phyloP scores from a whole-genome alignment of 2,888 invertebrate species.

The Heteropelma amictum region DNA sequence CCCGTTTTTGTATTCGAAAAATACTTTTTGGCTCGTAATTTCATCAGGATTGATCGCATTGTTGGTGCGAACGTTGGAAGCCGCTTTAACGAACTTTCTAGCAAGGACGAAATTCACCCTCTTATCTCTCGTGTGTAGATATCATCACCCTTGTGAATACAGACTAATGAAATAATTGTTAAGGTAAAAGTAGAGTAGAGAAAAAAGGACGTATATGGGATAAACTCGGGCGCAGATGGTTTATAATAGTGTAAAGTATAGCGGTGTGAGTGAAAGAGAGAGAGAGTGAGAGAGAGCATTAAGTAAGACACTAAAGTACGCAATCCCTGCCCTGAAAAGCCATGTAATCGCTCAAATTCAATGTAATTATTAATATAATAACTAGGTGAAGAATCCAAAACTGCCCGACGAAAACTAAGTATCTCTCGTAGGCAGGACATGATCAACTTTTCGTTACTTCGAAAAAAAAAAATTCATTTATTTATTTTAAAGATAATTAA shows the following conservation, averaged over 20 bases:
- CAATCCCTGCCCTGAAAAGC: constrained; percentile 56
- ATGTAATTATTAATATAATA: constrained; percentile 65
- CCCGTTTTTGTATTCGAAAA: too few species aligned
- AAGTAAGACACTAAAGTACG: constrained; percentile 55
- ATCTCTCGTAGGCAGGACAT: constrained; percentile 15
- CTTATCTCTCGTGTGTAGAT: constrained; percentile 58
- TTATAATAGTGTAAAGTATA: constrained; percentile 56
- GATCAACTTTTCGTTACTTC: not conserved
- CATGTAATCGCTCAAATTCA: constrained; percentile 72
- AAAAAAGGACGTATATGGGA: not conserved
- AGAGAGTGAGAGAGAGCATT: constrained; percentile 18
- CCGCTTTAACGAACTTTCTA: constrained; percentile 32
- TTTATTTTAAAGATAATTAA: too few species aligned
- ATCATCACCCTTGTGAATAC: constrained; percentile 58
- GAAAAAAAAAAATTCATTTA: not conserved
- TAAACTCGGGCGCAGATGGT: constrained; percentile 38
- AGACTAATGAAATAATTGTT: constrained; percentile 32
- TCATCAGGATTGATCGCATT: too few species aligned
- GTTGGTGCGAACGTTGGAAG: not conserved
- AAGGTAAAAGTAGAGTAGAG: constrained; percentile 20
- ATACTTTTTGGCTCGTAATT: too few species aligned
- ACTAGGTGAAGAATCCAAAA: constrained; percentile 54
- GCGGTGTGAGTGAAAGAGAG: constrained; percentile 51
- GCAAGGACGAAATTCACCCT: constrained; percentile 41
- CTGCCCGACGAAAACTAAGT: constrained; percentile 54